These are phyloP conservation scores for Drosophila bocqueti DNA, from an alignment of 1,140 invertebrate genomes.

Conservation along the genomic window DNA sequence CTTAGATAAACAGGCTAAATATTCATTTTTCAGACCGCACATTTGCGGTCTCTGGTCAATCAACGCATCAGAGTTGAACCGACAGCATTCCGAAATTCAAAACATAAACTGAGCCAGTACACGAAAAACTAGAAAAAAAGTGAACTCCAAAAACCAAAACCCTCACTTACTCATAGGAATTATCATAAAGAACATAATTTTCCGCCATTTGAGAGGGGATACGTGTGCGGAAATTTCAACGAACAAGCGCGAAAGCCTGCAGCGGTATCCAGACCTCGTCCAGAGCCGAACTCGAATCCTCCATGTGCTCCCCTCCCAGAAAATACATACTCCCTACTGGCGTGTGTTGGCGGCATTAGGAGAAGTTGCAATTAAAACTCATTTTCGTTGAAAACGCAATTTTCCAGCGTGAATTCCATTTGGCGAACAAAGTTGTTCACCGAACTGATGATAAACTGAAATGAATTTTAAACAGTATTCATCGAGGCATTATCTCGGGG, in stretches of 20 bases:
- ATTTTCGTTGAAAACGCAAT: constrained; percentile 80
- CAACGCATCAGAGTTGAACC: constrained; percentile 16
- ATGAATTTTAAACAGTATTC: constrained; percentile 81
- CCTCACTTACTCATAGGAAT: constrained; percentile 59
- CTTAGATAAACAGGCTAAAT: constrained; percentile 50
- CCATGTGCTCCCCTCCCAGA: constrained; percentile 30
- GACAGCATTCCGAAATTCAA: constrained; percentile 53
- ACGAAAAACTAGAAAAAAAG: not conserved
- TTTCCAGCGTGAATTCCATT: constrained; percentile 77
- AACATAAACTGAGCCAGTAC: constrained; percentile 16
- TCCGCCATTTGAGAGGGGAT: constrained; percentile 57
- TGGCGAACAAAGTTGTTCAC: constrained; percentile 46
- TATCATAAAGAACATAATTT: constrained; percentile 80
- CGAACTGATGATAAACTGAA: constrained; percentile 73
- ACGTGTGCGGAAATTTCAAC: constrained; percentile 58
- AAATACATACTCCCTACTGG: constrained; percentile 13
- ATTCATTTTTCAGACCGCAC: constrained; percentile 50
- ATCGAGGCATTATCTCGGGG: constrained; percentile 61
- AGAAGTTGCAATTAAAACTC: constrained; percentile 83
- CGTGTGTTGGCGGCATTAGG: constrained; percentile 73
- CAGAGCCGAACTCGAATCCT: constrained; percentile 8
- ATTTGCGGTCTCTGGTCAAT: constrained; percentile 42
- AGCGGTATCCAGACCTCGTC: constrained; percentile 20
- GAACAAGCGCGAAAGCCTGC: constrained; percentile 13
- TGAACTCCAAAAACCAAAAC: constrained; percentile 2